Conservation (phyloP, 2,888 invertebrate species). For the Acronicta psi region DNA sequence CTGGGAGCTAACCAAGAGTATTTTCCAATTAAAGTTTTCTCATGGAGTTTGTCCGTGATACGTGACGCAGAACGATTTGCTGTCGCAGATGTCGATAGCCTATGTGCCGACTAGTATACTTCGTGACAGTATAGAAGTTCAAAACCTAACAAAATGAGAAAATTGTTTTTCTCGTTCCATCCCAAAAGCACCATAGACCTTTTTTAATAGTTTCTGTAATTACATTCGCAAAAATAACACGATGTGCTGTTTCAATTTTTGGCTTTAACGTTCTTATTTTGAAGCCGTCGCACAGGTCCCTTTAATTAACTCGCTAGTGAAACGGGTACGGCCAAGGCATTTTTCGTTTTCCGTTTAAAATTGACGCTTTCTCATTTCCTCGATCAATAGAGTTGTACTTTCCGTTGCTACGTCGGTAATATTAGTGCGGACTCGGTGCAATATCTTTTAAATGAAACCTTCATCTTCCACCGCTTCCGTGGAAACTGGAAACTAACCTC, state of each 20-base stretch:
- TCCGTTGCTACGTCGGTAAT: conserved; percentile 29
- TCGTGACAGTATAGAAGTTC: conserved; percentile 25
- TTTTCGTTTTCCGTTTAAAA: conserved; percentile 47
- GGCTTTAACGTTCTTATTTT: conserved; percentile 32
- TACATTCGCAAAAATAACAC: conserved; percentile 4
- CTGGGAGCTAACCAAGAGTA: conserved; percentile 50
- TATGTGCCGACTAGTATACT: conserved; percentile 31
- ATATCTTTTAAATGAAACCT: conserved; percentile 70
- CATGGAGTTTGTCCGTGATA: conserved; percentile 65
- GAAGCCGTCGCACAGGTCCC: conserved; percentile 15
- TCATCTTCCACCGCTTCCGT: conserved; percentile 46
- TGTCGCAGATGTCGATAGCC: conserved; percentile 56
- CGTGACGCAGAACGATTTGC: conserved; percentile 58
- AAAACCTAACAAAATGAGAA: conserved; percentile 9
- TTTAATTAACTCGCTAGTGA: conserved; percentile 46
- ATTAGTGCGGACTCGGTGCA: conserved; percentile 52
- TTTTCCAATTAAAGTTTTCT: conserved; percentile 83
- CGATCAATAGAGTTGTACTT: conserved; percentile 46
- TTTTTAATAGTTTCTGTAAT: conserved; percentile 8
- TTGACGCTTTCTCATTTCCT: conserved; percentile 43
- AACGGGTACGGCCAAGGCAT: conserved; percentile 22
- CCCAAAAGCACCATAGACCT: too few species aligned
- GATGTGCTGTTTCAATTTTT: conserved; percentile 26
- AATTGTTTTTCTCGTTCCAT: neutral
- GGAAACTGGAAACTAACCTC: conserved; percentile 56